Conservation (phyloP, 2,113 vertebrate species). For the Gymnobelideus leadbeateri region DNA sequence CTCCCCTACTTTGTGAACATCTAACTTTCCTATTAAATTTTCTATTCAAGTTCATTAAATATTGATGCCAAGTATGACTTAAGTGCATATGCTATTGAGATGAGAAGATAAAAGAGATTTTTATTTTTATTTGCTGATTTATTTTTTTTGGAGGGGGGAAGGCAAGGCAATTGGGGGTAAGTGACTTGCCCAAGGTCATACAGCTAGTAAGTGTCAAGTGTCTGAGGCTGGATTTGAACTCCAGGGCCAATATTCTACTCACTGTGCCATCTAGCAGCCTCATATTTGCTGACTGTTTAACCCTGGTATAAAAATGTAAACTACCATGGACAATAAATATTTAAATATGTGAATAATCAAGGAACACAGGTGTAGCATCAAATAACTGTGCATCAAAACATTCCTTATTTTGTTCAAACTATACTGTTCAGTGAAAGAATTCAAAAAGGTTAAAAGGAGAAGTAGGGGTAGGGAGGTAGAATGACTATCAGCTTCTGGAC, state of each 20-base stretch:
- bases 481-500: slow-evolving; percentile 29
- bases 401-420: neutral
- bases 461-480: neutral
- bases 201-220: no score
- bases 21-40: slow-evolving; percentile 21
- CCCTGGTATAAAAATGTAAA: slow-evolving; percentile 14
- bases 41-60: neutral
- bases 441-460: neutral
- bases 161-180: no score
- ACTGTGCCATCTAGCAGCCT: no score
- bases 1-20: neutral
- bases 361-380: neutral
- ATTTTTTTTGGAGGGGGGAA: no score
- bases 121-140: slow-evolving; percentile 31
- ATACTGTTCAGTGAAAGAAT: slow-evolving; percentile 14
- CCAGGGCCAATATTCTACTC: no score
- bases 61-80: slow-evolving; percentile 5
- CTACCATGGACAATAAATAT: neutral
- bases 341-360: slow-evolving; percentile 9
- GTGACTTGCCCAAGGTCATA: no score
- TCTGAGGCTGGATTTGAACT: no score
- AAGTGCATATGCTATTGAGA: slow-evolving; percentile 27
- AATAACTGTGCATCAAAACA: neutral
- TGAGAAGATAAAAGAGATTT: slow-evolving; percentile 6
- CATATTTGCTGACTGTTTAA: slow-evolving; percentile 24